Conservation (phyloP, 2,888 invertebrate species). For the Eilema griseolum region DNA sequence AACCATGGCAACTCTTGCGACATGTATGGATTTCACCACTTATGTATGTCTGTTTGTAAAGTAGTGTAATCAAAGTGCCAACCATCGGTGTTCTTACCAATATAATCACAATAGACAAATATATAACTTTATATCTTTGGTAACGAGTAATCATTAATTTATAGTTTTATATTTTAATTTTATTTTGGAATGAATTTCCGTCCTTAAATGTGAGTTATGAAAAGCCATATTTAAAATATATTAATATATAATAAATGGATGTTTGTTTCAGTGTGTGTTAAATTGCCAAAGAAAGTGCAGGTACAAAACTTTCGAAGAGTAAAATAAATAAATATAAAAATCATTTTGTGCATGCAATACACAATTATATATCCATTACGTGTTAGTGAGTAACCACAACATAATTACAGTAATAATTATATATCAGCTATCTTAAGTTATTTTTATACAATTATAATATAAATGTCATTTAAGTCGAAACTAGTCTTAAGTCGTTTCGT, state of each 20-base stretch:
- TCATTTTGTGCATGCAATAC: slow-evolving; percentile 74
- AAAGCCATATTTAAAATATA: slow-evolving; percentile 64
- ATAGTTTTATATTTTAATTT: slow-evolving; percentile 28
- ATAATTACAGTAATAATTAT: slow-evolving; percentile 45
- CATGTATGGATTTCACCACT: slow-evolving; percentile 42
- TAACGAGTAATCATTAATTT: slow-evolving; percentile 37
- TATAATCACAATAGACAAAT: slow-evolving; percentile 46
- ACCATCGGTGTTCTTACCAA: slow-evolving; percentile 41
- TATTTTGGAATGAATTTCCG: slow-evolving; percentile 65
- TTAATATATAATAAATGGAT: slow-evolving; percentile 51
- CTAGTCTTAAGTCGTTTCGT: slow-evolving; percentile 82
- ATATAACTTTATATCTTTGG: slow-evolving; percentile 27
- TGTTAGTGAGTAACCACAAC: slow-evolving; percentile 41
- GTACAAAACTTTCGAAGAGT: slow-evolving; percentile 69
- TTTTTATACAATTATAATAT: slow-evolving; percentile 63
- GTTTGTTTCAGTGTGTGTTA: slow-evolving; percentile 63
- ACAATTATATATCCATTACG: slow-evolving; percentile 53
- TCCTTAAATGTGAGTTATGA: slow-evolving; percentile 56
- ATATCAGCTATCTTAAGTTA: slow-evolving; percentile 61
- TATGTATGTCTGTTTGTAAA: slow-evolving; percentile 29
- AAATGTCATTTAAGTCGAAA: slow-evolving; percentile 64
- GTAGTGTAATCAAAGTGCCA: slow-evolving; percentile 46
- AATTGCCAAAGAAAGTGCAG: slow-evolving; percentile 81
- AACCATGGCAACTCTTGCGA: slow-evolving; percentile 42
- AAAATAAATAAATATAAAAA: slow-evolving; percentile 52